Evolutionary conservation across 2,888 invertebrate genomes (phyloP).

Genomic region (Dolichomitus sp.): DNA sequence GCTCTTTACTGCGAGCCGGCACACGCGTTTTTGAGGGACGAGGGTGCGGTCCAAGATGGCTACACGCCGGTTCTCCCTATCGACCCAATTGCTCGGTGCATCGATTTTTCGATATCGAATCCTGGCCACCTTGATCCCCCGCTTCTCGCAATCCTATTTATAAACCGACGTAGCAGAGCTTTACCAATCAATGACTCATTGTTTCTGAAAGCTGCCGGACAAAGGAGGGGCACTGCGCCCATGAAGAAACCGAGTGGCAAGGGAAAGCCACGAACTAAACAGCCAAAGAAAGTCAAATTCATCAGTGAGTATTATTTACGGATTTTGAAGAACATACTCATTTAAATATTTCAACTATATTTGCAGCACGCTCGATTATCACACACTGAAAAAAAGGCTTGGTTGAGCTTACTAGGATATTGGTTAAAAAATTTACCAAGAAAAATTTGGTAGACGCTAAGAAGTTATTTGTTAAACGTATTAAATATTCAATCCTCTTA

Average conservation of each 20-base stretch:
- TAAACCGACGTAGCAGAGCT: background rate
- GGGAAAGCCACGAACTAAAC: constrained; percentile 93
- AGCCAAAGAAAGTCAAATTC: constrained; percentile 96
- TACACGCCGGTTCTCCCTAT: constrained; percentile 64
- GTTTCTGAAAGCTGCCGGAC: constrained; percentile 71
- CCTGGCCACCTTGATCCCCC: background rate
- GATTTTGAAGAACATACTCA: background rate
- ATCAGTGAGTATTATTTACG: constrained; percentile 92
- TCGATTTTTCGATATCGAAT: constrained; percentile 75
- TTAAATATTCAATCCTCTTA: too few relatives aligned
- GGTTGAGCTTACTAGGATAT: too few relatives aligned
- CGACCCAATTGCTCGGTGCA: constrained; percentile 54
- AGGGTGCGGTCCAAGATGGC: constrained; percentile 85
- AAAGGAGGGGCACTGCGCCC: constrained; percentile 89
- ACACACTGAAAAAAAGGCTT: too few relatives aligned
- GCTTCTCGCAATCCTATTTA: background rate
- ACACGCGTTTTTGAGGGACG: constrained; percentile 71
- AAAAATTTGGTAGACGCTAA: too few relatives aligned
- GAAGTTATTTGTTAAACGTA: too few relatives aligned
- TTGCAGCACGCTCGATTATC: constrained; percentile 48
- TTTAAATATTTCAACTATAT: background rate
- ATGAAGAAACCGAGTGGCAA: constrained; percentile 93
- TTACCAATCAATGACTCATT: constrained; percentile 46
- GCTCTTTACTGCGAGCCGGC: constrained; percentile 57
- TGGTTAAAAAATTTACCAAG: too few relatives aligned